Evolutionary conservation across 2,797 vertebrate species (phyloP), one percentile per base, ranked within the genome.

Genomic region (Pygocentrus nattereri): DNA sequence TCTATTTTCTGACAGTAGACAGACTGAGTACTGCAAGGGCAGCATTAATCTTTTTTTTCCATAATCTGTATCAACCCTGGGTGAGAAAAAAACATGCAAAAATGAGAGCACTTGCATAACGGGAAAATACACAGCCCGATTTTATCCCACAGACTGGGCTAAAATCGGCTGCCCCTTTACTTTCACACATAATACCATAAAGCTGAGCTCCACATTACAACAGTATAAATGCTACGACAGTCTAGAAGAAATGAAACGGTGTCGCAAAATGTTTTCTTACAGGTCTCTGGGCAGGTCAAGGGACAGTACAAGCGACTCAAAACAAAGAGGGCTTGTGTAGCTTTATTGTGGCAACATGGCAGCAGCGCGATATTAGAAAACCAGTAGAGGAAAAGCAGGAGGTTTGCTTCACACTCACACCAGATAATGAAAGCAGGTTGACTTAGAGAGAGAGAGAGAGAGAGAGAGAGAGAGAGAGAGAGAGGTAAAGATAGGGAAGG

Each of bases 1-100:
- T 94, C 89, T 92, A 89, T 91, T 92, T 93, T 92, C 88, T 93
- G 93, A 92, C 85, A 79, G 90, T 83, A 89, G 92, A 93, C 93
- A 92, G 92, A 93, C 78, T 71, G 77, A 82, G 84, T 88, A 89
- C 90, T 88, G 82, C 76, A 81, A 84, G 70, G 73, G 69, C 87
- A 79, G 68, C 76, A 85, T 88, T 93, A 92, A 93, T 93, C 91
- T 90, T 84, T 85, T 76, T 88, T 83, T 87, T 84, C 81, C 85
- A 88, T 93, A 93, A 93, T 92, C 93, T 91, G 87, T 78, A 82
- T 87, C 85, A 87, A 82, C 54, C 5, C 83, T 34, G 69, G 73
- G 82, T 1, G 74, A 77, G 27, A 52, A 25, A 74, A 31, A 81
- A 54, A 82, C 59, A 49, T 16, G 38, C 80, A 75, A 72, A 82